These are phyloP conservation scores for Hemicentrotus pulcherrimus DNA, from an alignment of 35 echinoderm and acorn worm genomes.

Conservation along the genomic window DNA sequence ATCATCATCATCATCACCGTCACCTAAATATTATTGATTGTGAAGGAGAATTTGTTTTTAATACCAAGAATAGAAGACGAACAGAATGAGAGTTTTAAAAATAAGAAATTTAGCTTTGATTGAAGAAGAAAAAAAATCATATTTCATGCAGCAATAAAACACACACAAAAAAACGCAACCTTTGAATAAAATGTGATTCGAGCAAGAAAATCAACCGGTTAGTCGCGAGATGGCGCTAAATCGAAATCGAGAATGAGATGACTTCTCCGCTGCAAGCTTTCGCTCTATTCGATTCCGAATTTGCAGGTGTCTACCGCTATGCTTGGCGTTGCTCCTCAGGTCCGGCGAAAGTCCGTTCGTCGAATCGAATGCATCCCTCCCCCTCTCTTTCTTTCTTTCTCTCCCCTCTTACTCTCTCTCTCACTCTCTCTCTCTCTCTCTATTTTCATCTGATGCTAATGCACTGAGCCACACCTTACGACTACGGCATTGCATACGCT, in stretches of 20 bases:
- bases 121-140: too few relatives aligned
- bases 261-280: not conserved
- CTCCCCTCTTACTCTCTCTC: not conserved
- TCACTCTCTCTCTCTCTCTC: not conserved
- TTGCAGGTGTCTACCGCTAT: not conserved
- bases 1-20: not conserved
- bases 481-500: not conserved
- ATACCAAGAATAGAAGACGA: too few relatives aligned
- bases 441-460: not conserved
- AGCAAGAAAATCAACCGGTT: too few relatives aligned
- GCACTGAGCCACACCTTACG: not conserved
- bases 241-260: not conserved
- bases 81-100: too few relatives aligned
- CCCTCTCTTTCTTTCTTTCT: not conserved
- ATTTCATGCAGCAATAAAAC: too few relatives aligned
- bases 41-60: too few relatives aligned
- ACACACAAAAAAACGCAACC: too few relatives aligned
- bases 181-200: too few relatives aligned
- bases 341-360: not conserved
- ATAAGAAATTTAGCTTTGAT: too few relatives aligned
- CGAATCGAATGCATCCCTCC: not conserved
- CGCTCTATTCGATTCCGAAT: not conserved
- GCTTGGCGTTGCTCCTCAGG: not conserved
- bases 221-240: not conserved
- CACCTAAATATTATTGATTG: too few relatives aligned